A percentile compares a stretch with the other conserved stretches of the same genome.
Evolutionary conservation across 2,888 invertebrate species (phyloP).

Genomic region (Anthophora plumipes): DNA sequence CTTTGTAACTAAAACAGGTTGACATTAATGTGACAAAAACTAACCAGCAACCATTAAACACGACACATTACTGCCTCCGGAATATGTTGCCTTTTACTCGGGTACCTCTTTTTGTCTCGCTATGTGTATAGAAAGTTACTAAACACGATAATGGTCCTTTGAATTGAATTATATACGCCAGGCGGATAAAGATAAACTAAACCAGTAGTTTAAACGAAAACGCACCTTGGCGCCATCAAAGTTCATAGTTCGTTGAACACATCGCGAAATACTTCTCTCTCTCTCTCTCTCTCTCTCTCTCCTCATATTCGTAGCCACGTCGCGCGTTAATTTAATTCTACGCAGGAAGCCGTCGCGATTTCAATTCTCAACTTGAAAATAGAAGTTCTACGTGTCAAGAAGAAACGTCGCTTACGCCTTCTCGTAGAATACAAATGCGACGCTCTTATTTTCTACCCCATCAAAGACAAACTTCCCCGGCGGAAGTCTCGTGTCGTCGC

Average conservation of each 20-base stretch:
- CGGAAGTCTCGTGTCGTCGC: neutral
- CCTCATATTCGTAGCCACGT: neutral
- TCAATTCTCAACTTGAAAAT: neutral
- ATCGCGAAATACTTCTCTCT: neutral
- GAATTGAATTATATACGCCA: neutral
- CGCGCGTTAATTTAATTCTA: neutral
- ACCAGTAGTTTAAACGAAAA: neutral
- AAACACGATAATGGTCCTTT: neutral
- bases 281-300: no score
- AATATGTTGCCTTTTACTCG: neutral
- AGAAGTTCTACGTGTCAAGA: neutral
- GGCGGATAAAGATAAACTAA: neutral
- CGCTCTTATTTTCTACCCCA: slow-evolving; percentile 23
- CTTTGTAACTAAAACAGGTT: neutral
- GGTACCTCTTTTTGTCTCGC: neutral
- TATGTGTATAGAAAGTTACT: neutral
- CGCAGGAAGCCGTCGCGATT: neutral
- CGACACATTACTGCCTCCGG: neutral
- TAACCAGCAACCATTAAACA: neutral
- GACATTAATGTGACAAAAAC: neutral
- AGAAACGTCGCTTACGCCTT: neutral
- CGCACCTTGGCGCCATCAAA: neutral
- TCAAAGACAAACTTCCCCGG: slow-evolving; percentile 20
- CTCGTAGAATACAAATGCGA: slow-evolving; percentile 23
- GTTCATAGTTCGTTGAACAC: neutral